A percentile compares a stretch with the other conserved stretches of the same genome.
phyloP scores from a whole-genome alignment of 2,888 invertebrate genomes.

The Odontomyia ornata region DNA sequence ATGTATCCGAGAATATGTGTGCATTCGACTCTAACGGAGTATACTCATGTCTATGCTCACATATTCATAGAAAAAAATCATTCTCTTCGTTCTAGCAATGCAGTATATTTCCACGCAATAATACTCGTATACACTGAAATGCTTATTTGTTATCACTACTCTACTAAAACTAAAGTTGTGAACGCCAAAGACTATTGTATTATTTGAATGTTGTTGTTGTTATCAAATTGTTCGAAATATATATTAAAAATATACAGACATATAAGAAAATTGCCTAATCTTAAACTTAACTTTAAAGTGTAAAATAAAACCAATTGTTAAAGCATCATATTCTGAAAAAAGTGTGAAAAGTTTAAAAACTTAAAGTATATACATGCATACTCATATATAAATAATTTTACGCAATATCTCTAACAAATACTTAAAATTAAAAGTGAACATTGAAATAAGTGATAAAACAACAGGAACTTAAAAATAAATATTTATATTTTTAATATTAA shows the following conservation, averaged over 20 bases:
- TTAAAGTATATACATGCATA: not conserved
- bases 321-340: too few species aligned
- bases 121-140: conserved; percentile 12
- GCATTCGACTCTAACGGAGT: not conserved
- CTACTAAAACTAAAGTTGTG: conserved; percentile 29
- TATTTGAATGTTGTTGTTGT: conserved; percentile 37
- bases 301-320: too few species aligned
- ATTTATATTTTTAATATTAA: conserved; percentile 15
- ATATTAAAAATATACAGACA: not conserved
- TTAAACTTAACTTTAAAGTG: not conserved
- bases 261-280: not conserved
- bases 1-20: too few species aligned
- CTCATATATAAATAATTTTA: not conserved
- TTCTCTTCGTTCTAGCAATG: not conserved
- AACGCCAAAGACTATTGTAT: conserved; percentile 29
- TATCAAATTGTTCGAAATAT: conserved; percentile 23
- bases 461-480: not conserved
- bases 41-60: not conserved
- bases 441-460: not conserved
- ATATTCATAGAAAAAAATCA: not conserved
- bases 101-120: not conserved
- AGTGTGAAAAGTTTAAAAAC: not conserved
- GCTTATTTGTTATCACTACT: conserved; percentile 23
- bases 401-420: not conserved
- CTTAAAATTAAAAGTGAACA: not conserved